Evolutionary conservation across 2,888 invertebrate species (phyloP), one percentile per base, ranked within the genome.

Genomic region (Drosophila mercatorum): DNA sequence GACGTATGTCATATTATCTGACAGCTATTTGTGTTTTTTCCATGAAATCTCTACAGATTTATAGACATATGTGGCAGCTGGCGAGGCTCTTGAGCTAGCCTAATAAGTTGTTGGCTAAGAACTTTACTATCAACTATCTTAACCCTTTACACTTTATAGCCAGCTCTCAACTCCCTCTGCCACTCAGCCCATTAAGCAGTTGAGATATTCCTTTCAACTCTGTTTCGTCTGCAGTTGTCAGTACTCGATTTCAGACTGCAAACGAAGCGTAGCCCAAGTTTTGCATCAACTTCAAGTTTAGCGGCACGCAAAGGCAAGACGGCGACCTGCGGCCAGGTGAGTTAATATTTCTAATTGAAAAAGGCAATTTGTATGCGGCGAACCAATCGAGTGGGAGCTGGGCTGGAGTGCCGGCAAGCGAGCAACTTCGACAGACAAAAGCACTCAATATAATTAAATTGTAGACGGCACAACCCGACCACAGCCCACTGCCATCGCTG

Each of bases 371-470:
- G 80, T 82, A 84, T 78, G 85, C 85, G 78, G 80, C 72, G 44
- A 68, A 52, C 72, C 78, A 75, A 81, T 75, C 69, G 65, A 68
- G 57, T 34, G 31, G 57, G 60, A 62, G 60, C 12, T 31, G 63
- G 60, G 57, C 12, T 44, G 36, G 34, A 56, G 51, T 43, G 36
- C 60, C 65, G 56, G 28, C 53, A 67, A 47, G 49, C 55, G 26
- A 51, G 46, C 28, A 56, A 66, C 31, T 36, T 38, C 58, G 61
- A 83, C 88, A 81, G 75, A 84, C 79, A 82, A 88, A 84, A 82
- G 83, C 85, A 89, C 89, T 85, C 89, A 89, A 82, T 78, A 74
- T 89, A 88, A 85, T 85, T 85, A 89, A 85, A 82, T 82, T 88
- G 73, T 68, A 81, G 68, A 46, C 62, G 63, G 56, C 34, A 43